Evolutionary conservation across 2,113 vertebrate genomes (phyloP).

Genomic region (Grammomys dolichurus): DNA sequence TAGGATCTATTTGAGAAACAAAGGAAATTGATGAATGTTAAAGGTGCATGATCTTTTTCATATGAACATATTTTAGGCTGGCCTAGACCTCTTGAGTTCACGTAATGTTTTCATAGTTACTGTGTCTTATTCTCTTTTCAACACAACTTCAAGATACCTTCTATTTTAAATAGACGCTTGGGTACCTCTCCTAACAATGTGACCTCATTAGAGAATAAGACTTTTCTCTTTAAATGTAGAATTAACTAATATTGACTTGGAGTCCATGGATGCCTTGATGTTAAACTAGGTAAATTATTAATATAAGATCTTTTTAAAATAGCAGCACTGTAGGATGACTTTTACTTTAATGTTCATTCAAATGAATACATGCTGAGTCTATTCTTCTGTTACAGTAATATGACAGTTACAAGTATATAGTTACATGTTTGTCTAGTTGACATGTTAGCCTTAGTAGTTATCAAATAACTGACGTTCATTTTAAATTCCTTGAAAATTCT

Average conservation of each 20-base stretch:
- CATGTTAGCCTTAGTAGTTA: neutral
- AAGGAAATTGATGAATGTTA: neutral
- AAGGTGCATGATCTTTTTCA: neutral
- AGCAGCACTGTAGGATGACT: neutral
- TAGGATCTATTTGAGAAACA: neutral
- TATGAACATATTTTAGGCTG: neutral
- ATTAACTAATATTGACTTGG: neutral
- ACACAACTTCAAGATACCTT: neutral
- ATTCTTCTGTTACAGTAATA: neutral
- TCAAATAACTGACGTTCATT: neutral
- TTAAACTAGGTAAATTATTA: slow-evolving; percentile 25
- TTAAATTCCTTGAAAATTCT: slow-evolving; percentile 15
- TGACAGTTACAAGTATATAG: neutral
- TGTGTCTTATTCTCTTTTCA: neutral
- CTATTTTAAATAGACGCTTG: neutral
- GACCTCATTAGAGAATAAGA: slow-evolving; percentile 19
- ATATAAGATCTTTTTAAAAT: neutral
- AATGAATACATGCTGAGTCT: neutral
- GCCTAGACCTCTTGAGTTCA: neutral
- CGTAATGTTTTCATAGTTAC: neutral
- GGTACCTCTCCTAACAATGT: neutral
- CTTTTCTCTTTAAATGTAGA: neutral
- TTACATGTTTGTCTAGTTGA: neutral
- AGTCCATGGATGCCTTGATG: neutral
- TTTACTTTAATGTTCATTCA: neutral